Evolutionary conservation across 2,113 vertebrate species (phyloP).

Genomic region (Seriola dumerili): DNA sequence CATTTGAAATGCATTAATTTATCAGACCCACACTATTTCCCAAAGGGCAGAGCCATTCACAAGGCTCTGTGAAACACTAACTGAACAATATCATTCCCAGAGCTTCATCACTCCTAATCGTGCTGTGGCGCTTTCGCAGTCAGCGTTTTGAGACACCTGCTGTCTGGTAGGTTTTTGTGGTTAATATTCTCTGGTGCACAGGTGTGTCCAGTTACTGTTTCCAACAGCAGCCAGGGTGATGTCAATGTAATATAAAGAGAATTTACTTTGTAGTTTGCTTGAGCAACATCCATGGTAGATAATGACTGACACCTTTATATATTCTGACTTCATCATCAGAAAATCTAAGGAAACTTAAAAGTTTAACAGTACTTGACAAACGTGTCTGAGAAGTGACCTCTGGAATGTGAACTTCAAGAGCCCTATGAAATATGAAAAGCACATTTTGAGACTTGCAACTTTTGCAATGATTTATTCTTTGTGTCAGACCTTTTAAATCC

Average conservation of each 20-base stretch:
- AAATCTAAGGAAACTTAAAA: neutral
- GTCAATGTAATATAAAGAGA: neutral
- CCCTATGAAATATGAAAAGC: constrained; percentile 21
- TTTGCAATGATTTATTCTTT: constrained; percentile 31
- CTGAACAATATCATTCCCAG: constrained; percentile 6
- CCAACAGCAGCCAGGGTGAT: neutral
- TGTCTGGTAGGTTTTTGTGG: neutral
- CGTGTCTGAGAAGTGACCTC: neutral
- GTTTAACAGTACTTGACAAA: neutral
- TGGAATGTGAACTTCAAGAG: constrained; percentile 25
- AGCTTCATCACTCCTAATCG: neutral
- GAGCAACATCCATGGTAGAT: neutral
- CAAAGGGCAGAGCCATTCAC: constrained; percentile 25
- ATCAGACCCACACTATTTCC: constrained; percentile 57
- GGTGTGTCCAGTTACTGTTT: constrained; percentile 10
- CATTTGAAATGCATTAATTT: constrained; percentile 66
- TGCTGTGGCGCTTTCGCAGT: neutral
- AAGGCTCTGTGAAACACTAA: constrained; percentile 14
- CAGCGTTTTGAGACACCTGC: constrained; percentile 11
- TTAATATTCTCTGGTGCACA: constrained; percentile 9
- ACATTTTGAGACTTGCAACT: constrained; percentile 28
- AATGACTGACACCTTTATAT: constrained; percentile 11
- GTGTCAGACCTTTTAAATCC: constrained; percentile 30
- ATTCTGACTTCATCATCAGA: neutral
- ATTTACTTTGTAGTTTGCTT: neutral